These are phyloP conservation scores for Scrobipalpa atriplicella DNA, from an alignment of 2,888 invertebrate species.

Conservation along the genomic window DNA sequence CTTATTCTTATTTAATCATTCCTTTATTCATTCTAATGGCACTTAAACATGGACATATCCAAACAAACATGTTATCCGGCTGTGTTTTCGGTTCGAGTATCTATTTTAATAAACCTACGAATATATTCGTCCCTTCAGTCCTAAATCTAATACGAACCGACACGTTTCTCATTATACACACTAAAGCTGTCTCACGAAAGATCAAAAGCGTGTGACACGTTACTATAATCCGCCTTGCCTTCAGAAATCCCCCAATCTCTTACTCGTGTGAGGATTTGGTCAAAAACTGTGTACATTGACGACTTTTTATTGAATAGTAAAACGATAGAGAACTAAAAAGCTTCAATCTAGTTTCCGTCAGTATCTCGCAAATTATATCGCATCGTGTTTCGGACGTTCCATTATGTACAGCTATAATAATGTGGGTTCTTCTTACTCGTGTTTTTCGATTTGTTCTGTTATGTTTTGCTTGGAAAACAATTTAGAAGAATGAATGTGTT, in stretches of 20 bases:
- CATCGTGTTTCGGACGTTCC: neutral
- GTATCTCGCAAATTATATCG: neutral
- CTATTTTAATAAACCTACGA: conserved; percentile 1
- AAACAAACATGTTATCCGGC: too few relatives aligned
- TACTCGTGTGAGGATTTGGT: neutral
- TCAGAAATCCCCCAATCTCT: neutral
- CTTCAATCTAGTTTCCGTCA: neutral
- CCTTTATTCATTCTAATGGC: too few relatives aligned
- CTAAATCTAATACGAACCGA: neutral
- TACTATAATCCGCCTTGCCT: neutral
- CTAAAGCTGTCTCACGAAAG: neutral
- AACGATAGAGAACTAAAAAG: neutral
- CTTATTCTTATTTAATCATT: too few relatives aligned
- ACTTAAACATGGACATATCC: too few relatives aligned
- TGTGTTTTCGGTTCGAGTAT: too few relatives aligned
- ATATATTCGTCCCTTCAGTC: neutral
- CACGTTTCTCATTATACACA: neutral
- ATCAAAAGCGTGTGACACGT: conserved; percentile 4
- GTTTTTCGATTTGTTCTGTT: too few relatives aligned
- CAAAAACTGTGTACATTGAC: neutral
- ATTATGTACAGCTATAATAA: too few relatives aligned
- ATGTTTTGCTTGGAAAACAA: too few relatives aligned
- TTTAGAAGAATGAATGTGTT: too few relatives aligned
- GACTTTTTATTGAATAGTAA: neutral
- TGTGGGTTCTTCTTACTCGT: too few relatives aligned